Conservation (phyloP, 2,113 vertebrate genomes). For the Eolophus roseicapilla region DNA sequence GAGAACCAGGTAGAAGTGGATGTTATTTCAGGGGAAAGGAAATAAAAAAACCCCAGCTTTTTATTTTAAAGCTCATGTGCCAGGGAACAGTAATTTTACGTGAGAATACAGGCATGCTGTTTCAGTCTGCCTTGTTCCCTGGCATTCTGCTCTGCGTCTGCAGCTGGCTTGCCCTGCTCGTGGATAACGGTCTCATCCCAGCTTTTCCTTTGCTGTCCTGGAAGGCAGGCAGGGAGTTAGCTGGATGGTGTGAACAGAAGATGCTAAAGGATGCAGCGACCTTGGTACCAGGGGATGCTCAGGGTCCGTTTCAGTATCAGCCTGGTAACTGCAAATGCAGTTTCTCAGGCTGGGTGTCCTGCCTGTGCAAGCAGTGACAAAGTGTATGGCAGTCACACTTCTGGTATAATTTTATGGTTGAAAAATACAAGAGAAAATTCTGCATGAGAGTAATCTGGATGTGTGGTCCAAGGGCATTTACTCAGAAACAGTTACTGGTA, state of each 20-base stretch:
- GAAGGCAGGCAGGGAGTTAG: not conserved
- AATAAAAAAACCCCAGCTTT: not conserved
- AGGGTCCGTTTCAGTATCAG: not conserved
- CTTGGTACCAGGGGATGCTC: not conserved
- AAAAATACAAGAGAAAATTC: not conserved
- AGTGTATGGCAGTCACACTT: not conserved
- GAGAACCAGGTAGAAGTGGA: not conserved
- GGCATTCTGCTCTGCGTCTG: not conserved
- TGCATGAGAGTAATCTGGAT: fast-evolving
- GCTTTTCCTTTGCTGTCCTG: not conserved
- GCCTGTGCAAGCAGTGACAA: not conserved
- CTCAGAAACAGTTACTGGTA: not conserved
- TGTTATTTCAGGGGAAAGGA: not conserved
- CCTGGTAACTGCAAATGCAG: not conserved
- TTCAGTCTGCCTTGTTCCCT: not conserved
- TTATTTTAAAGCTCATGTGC: not conserved
- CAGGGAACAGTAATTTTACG: not conserved
- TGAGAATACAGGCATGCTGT: not conserved
- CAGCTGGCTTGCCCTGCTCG: not conserved
- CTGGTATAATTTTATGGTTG: not conserved
- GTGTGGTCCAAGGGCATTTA: not conserved
- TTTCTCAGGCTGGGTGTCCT: not conserved
- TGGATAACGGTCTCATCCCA: not conserved
- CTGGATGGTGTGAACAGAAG: not conserved
- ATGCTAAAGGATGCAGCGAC: not conserved